These are phyloP conservation scores for Turritopsis rubra DNA, from an alignment of 30 jellyfish, hydroid and myxozoan genomes.

Conservation along the genomic window DNA sequence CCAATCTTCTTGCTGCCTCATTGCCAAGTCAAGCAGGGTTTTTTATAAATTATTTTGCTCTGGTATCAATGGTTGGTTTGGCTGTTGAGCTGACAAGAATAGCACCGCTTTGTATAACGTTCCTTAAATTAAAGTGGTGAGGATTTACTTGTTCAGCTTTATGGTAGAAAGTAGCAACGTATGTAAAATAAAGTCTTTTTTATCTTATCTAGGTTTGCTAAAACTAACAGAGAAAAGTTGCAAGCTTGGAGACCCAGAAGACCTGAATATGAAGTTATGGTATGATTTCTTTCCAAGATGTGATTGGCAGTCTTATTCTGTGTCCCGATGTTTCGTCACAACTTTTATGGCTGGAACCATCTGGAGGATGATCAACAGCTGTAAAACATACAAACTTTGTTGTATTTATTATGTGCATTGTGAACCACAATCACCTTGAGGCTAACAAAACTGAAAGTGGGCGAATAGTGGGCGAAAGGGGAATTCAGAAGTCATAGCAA, in stretches of 20 bases:
- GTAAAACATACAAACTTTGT: too few relatives aligned
- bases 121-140: slow-evolving; percentile 33
- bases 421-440: too few relatives aligned
- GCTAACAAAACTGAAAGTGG: too few relatives aligned
- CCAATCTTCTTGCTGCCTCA: slow-evolving; percentile 60
- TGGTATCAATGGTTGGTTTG: slow-evolving; percentile 65
- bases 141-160: background rate
- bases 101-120: slow-evolving; percentile 21
- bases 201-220: slow-evolving; percentile 47
- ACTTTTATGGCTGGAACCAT: too few relatives aligned
- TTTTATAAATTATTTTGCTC: slow-evolving; percentile 55
- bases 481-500: too few relatives aligned
- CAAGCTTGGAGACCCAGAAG: slow-evolving; percentile 88
- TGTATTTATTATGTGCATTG: too few relatives aligned
- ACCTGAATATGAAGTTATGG: slow-evolving; percentile 70
- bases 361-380: too few relatives aligned
- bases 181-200: background rate
- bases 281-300: too few relatives aligned
- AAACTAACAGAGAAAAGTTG: slow-evolving; percentile 56
- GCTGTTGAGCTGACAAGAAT: slow-evolving; percentile 68
- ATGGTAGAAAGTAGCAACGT: background rate
- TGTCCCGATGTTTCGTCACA: too few relatives aligned
- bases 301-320: too few relatives aligned
- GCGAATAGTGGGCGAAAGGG: too few relatives aligned
- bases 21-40: slow-evolving; percentile 89